A percentile compares a stretch with the other conserved stretches of the same genome.
Evolutionary conservation across 2,888 invertebrate genomes (phyloP).

Genomic region (Silvanus unidentatus): DNA sequence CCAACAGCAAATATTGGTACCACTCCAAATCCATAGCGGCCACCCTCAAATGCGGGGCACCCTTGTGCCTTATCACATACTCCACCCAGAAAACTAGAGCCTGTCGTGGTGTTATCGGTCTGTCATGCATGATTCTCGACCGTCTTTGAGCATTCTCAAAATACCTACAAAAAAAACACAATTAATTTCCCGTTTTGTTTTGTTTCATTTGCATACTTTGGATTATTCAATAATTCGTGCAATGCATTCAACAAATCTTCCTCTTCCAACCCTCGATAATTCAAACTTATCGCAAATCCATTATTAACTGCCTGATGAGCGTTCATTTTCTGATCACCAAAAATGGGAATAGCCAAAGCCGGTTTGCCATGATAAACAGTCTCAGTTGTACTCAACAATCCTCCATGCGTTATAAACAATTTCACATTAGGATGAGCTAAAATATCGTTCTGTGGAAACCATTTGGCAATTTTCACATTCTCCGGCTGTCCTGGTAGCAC

Average conservation of each 20-base stretch:
- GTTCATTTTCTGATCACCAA: constrained; percentile 50
- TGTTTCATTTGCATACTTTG: constrained; percentile 29
- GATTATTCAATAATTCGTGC: constrained; percentile 30
- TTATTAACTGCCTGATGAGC: constrained; percentile 43
- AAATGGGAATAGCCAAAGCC: constrained; percentile 50
- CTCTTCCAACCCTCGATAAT: constrained; percentile 36
- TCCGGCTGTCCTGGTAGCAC: constrained; percentile 35
- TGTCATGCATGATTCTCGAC: constrained; percentile 27
- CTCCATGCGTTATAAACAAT: constrained; percentile 49
- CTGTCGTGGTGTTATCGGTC: constrained; percentile 24
- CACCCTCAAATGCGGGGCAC: constrained; percentile 27
- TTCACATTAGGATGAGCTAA: constrained; percentile 46
- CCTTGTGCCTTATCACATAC: constrained; percentile 28
- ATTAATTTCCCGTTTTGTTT: constrained; percentile 20
- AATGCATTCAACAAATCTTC: constrained; percentile 31
- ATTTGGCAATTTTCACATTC: constrained; percentile 16
- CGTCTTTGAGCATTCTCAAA: constrained; percentile 19
- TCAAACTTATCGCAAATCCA: constrained; percentile 44
- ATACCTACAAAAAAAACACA: constrained; percentile 20
- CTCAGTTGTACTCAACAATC: constrained; percentile 48
- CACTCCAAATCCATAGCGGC: constrained; percentile 19
- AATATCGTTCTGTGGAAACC: constrained; percentile 16
- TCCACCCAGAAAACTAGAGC: constrained; percentile 29
- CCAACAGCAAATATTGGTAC: constrained; percentile 2
- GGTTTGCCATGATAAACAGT: constrained; percentile 48